Evolutionary conservation across 2,113 vertebrate genomes (phyloP), one percentile per base, ranked within the genome.

Genomic region (Phylloscopus whistleri): DNA sequence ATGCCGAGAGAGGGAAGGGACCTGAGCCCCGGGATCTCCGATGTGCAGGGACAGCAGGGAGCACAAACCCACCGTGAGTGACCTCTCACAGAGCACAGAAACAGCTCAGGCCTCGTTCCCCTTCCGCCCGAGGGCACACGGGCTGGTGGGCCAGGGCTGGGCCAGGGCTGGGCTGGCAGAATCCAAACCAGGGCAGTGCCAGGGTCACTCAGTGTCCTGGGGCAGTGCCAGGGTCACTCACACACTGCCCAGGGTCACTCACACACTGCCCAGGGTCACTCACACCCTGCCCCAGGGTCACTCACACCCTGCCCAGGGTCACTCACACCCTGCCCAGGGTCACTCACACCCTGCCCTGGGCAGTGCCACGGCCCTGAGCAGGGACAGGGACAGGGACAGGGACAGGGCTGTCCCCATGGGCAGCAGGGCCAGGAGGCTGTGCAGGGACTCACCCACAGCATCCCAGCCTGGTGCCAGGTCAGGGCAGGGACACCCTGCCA

Each of bases 11-110:
- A 70, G 53, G 43, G 56, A 19, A n/a, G 26, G 18, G 53, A 5
- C 3, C 72, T 30, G 72, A 59, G 53, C 41, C 72, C 66, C 8
- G 27, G 59, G 59, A 17, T 8, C 16, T 6, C 10, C 30, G 7
- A 8, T 2, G 51, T 4, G 53, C 28, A 44, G 67, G 53, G 60
- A 37, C 26, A 56, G 62, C 22, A 44, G 41, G 37, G 6, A 27
- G 43, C 59, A 13, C 4, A 21, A n/a, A 33, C 31, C 46, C 43
- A 2, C 8, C 13, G 1, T 1, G 56, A 43, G 1, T 1, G 62
- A 43, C 27, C 30, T 33, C 28, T 16, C 73, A 19, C 31, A 63
- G 11, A 56, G 1, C 15, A 24, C 0, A 86, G 44, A 0, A 26
- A 48, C 5, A 16, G 18, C 18, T 49, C 44, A 10, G 66, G 7